Evolutionary conservation across 2,797 vertebrate species (phyloP), one percentile per base, ranked within the genome.

Genomic region (Philypnodon macrostomus): DNA sequence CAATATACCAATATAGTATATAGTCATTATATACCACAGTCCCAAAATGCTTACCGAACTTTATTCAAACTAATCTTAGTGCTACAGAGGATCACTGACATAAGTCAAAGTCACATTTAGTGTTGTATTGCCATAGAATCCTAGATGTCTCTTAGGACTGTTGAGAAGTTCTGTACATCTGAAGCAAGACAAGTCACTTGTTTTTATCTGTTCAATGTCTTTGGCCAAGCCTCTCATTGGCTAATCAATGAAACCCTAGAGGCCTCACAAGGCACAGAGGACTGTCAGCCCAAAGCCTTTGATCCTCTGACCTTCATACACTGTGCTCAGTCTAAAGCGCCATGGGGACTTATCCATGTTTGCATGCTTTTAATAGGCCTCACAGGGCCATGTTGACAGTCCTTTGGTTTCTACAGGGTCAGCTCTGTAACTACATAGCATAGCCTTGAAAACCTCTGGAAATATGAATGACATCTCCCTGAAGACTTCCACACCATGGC

Each of bases 181-280:
- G 81, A 85, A 63, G 77, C 55, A 67, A 74, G 78, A 77, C 73
- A 75, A 86, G 79, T 83, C 83, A 80, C 80, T 85, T 86, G 80
- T 85, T 86, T 86, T 80, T 81, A 85, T 86, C 77, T 76, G 80
- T 83, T 85, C 81, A 87, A 85, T 81, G 76, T 86, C 80, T 70
- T 83, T 79, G 73, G 75, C 68, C 53, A 38, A 26, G 67, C 63
- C 67, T 81, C 77, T 86, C 70, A 82, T 83, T 83, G 85, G 80
- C 78, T 86, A 87, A 90, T 90, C 85, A 88, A 88, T 89, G 85
- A 84, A 82, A 77, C 87, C 80, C 86, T 76, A 73, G 81, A 80
- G 85, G 83, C 70, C 85, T 86, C 80, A 88, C 87, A 82, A 87
- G 78, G 67, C 78, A 77, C 69, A 60, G 54, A 81, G 80, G 76